These are phyloP conservation scores for Panthera tigris DNA, from an alignment of 2,113 vertebrate genomes.

Conservation along the genomic window DNA sequence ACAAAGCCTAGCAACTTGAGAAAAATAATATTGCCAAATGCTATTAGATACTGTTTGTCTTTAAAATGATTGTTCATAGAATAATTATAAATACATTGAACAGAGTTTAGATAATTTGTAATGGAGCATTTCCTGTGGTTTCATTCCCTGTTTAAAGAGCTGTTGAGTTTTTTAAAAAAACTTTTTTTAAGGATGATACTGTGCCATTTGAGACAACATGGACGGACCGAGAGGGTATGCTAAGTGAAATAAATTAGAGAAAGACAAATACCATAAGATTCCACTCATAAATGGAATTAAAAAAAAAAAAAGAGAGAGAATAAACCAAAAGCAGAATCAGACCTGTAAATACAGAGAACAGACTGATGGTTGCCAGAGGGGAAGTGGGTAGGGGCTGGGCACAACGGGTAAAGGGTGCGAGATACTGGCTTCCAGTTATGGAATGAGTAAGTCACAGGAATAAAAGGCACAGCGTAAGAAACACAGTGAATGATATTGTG, in stretches of 20 bases:
- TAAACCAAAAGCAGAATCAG: not conserved
- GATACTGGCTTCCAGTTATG: not conserved
- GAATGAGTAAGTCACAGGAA: not conserved
- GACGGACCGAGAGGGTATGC: not conserved
- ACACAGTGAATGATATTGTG: not conserved
- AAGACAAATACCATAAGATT: not conserved
- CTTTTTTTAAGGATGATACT: not conserved
- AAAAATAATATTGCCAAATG: slow-evolving; percentile 32
- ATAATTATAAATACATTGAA: slow-evolving; percentile 11
- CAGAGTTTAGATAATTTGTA: slow-evolving; percentile 16
- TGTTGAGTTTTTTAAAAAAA: not conserved
- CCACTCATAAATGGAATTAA: not conserved
- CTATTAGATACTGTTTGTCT: slow-evolving; percentile 45
- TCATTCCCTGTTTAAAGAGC: slow-evolving; percentile 8
- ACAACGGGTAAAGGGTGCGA: not conserved
- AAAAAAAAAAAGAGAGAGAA: not conserved
- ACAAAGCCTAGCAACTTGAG: slow-evolving; percentile 22
- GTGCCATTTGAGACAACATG: not conserved
- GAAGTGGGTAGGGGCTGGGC: not conserved
- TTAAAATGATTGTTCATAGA: slow-evolving; percentile 22
- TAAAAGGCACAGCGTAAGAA: not conserved
- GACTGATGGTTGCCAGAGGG: not conserved
- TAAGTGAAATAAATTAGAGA: not conserved
- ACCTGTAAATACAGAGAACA: not conserved
- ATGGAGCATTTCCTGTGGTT: slow-evolving; percentile 12